Percentiles rank a stretch among this genome's conserved stretches.
Conservation (phyloP, 2,797 vertebrate genomes). For the Chiroxiphia lanceolata region DNA sequence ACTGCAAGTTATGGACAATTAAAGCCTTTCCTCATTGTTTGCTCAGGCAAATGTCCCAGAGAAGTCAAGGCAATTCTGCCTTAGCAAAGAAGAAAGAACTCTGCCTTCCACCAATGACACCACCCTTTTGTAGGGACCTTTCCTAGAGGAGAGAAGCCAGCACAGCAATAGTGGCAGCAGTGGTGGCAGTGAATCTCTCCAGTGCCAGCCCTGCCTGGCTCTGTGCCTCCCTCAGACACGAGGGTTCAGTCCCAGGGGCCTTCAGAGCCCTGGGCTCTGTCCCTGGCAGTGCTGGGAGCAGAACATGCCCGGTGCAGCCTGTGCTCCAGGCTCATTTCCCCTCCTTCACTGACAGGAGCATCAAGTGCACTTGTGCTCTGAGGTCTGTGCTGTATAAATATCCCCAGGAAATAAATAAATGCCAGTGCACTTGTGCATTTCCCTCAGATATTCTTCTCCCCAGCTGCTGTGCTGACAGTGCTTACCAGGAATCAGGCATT, state of each 20-base stretch:
- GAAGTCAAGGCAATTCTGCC: background rate
- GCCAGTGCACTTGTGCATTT: slow-evolving; percentile 67
- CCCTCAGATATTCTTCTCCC: slow-evolving; percentile 65
- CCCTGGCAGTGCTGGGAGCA: background rate
- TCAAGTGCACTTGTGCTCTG: slow-evolving; percentile 65
- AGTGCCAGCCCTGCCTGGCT: background rate
- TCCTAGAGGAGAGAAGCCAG: background rate
- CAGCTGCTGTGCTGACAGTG: slow-evolving; percentile 70
- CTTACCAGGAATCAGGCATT: slow-evolving; percentile 59
- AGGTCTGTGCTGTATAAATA: slow-evolving; percentile 73
- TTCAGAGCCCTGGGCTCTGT: slow-evolving; percentile 1
- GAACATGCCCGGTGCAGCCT: background rate
- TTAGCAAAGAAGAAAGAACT: background rate
- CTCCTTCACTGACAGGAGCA: slow-evolving; percentile 49
- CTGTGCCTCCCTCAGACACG: background rate
- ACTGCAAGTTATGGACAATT: background rate
- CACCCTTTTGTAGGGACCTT: background rate
- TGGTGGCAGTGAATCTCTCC: background rate
- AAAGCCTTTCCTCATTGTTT: background rate
- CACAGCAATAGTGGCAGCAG: background rate
- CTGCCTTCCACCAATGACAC: background rate
- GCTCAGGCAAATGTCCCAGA: background rate
- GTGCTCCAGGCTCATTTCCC: slow-evolving; percentile 43
- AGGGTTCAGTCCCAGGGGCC: background rate
- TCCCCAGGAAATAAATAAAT: slow-evolving; percentile 73